Percentiles rank a stretch among this genome's conserved stretches.
Conservation (phyloP, 2,113 vertebrate species). For the Crypturellus undulatus region DNA sequence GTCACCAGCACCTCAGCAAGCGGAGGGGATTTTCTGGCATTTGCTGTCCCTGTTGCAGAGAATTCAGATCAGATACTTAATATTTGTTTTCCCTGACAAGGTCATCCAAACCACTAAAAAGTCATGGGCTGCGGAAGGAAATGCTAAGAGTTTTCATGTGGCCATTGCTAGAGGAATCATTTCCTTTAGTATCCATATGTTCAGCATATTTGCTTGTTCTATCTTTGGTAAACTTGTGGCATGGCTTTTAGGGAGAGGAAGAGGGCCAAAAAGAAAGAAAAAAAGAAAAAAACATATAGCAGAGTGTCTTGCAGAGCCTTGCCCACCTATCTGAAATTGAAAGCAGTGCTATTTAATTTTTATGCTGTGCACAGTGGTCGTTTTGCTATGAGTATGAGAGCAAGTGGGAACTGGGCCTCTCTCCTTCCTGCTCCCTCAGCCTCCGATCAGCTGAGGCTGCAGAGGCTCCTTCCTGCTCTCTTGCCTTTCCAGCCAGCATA, state of each 20-base stretch:
- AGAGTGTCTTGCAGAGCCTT: not conserved
- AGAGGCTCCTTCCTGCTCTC: not conserved
- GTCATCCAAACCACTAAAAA: conserved; percentile 30
- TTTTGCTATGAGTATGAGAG: not conserved
- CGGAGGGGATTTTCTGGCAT: not conserved
- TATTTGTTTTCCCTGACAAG: conserved; percentile 7
- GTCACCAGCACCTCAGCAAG: not conserved
- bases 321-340: not conserved
- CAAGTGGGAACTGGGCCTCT: not conserved
- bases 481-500: not conserved
- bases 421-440: not conserved
- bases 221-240: not conserved
- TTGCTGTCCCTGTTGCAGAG: not conserved
- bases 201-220: conserved; percentile 43
- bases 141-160: conserved; percentile 30
- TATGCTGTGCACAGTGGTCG: not conserved
- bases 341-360: not conserved
- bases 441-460: not conserved
- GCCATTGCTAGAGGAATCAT: conserved; percentile 7
- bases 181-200: conserved; percentile 27
- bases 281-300: no score
- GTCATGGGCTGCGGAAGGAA: not conserved
- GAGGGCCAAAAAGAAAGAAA: not conserved
- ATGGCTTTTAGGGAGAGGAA: not conserved
- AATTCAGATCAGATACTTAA: not conserved